A percentile compares a stretch with the other conserved stretches of the same genome.
phyloP scores from a whole-genome alignment of 2,797 vertebrate genomes.

The Oceanodroma leucorhoa region DNA sequence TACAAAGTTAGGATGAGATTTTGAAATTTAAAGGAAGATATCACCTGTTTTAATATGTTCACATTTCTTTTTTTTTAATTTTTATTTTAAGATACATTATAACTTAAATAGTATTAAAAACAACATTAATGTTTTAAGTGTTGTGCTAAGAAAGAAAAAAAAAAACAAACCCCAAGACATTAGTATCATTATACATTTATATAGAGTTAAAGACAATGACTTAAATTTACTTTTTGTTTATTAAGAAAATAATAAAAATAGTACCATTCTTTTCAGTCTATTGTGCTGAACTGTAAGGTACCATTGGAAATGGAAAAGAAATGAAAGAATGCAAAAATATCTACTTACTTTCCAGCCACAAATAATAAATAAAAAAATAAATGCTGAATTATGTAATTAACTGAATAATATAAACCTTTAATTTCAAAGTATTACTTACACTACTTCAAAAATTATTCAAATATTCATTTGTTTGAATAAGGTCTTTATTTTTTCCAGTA shows the following conservation, averaged over 20 bases:
- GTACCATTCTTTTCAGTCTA: not conserved
- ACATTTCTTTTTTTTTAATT: not conserved
- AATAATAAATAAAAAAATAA: not conserved
- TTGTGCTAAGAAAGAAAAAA: not conserved
- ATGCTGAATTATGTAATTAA: not conserved
- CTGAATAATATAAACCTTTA: not conserved
- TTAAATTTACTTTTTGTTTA: not conserved
- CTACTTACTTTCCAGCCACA: not conserved
- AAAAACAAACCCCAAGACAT: rapidly evolving
- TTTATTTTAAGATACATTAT: not conserved
- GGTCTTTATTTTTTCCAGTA: not conserved
- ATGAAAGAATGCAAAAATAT: not conserved
- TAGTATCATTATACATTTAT: not conserved
- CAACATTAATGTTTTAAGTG: rapidly evolving
- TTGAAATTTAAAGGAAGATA: not conserved
- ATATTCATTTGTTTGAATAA: not conserved
- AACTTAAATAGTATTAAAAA: not conserved
- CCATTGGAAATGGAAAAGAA: not conserved
- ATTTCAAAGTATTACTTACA: not conserved
- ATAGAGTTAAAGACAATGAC: not conserved
- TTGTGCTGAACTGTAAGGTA: not conserved
- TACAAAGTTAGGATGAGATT: not conserved
- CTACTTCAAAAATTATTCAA: not conserved
- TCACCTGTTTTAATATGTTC: rapidly evolving
- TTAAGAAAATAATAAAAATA: not conserved